Evolutionary conservation across 2,888 invertebrate species (phyloP), one percentile per base, ranked within the genome.

Genomic region (Tryphoninae sp.): DNA sequence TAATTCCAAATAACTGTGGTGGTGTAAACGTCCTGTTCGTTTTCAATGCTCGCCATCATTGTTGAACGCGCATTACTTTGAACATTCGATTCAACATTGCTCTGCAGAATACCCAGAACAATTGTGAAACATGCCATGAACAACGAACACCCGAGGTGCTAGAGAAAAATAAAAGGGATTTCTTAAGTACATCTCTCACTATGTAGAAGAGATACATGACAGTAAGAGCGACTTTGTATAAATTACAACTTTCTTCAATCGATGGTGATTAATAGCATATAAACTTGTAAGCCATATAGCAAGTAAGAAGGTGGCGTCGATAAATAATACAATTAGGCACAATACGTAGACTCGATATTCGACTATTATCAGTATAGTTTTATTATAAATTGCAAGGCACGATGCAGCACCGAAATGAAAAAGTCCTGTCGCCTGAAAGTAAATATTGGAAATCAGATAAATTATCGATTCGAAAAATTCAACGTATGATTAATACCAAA

Each of bases 21-120:
- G 11, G 51, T 7, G 74, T 16, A 6, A 23, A 49, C 19, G 51
- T 72, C 76, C 51, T 64, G 19, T 72, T 69, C 16, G 1, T 61
- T 26, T 40, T 45, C 53, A 19, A 85, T 82, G 61, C 40, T 84
- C 23, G 81, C 74, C 9, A 83, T 71, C 84, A 86, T 84, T 23
- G 42, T 78, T 16, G 45, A 42, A 64, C 80, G 77, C 2, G 77
- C 61, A 45, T 84, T 78, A 8, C 42, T 64, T 26, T 78, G 72
- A 16, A 86, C 53, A 16, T 65, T 78, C 45, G 65, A 61, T 67
- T 84, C 83, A 9, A 79, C 59, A 0, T 55, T 78, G 22, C 61
- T 81, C 74, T 86, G 84, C 9, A 84, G 55, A n/a, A 81, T 84
- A 7, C 84, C 80, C 2, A 86, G 22, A 9, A 72, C 72, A 16